Percentiles rank a stretch among this genome's conserved stretches.
These are phyloP conservation scores for Pterobdella sp. DNA, from an alignment of 2,888 invertebrate species.

Conservation along the genomic window DNA sequence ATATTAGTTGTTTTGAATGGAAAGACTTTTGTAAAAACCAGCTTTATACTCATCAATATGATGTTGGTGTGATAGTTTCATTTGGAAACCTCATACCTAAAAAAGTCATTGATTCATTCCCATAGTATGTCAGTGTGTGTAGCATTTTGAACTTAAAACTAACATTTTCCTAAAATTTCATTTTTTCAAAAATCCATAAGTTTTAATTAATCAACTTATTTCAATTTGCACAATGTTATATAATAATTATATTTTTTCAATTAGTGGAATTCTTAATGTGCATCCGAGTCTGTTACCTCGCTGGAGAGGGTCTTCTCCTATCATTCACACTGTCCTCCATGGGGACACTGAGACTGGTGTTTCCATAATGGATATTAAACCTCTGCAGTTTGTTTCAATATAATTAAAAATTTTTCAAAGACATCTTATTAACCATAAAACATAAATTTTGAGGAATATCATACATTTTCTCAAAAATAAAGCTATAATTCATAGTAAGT, in stretches of 20 bases:
- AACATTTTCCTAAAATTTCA: background rate
- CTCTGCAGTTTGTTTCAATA: slow-evolving; percentile 45
- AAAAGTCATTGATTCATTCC: slow-evolving; percentile 67
- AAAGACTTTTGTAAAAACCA: slow-evolving; percentile 37
- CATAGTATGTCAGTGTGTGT: slow-evolving; percentile 46
- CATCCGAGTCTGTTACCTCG: slow-evolving; percentile 83
- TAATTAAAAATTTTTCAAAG: too few species aligned
- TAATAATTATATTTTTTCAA: background rate
- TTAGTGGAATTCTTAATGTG: slow-evolving; percentile 76
- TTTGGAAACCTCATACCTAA: slow-evolving; percentile 83
- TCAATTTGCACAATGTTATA: background rate
- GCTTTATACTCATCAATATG: slow-evolving; percentile 55
- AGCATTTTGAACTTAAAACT: too few species aligned
- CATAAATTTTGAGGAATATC: too few species aligned
- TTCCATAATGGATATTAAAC: slow-evolving; percentile 72
- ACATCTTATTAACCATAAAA: too few species aligned
- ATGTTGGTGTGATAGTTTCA: slow-evolving; percentile 82
- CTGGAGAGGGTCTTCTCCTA: slow-evolving; percentile 88
- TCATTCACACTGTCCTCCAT: slow-evolving; percentile 73
- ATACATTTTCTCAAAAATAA: too few species aligned
- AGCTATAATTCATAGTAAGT: too few species aligned
- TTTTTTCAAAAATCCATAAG: background rate
- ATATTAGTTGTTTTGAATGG: slow-evolving; percentile 63
- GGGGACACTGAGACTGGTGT: slow-evolving; percentile 75
- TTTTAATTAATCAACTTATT: background rate